These are phyloP conservation scores for Idaea straminata DNA, from an alignment of 2,888 invertebrate genomes.

Conservation along the genomic window DNA sequence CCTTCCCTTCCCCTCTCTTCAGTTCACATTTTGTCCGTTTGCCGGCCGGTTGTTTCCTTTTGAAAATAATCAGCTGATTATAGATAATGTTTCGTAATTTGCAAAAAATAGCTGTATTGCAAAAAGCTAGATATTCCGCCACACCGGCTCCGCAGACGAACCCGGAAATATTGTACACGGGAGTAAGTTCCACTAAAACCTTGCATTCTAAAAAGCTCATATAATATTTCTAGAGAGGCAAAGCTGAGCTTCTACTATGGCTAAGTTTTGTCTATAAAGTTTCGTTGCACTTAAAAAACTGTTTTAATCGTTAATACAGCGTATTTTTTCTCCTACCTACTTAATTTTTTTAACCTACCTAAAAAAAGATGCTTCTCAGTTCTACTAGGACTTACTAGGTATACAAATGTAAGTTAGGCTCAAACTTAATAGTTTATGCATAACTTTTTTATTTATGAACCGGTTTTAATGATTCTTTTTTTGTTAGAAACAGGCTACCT, in stretches of 20 bases:
- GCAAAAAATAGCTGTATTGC: slow-evolving; percentile 50
- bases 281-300: too few relatives aligned
- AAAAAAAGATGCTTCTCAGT: too few relatives aligned
- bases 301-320: too few relatives aligned
- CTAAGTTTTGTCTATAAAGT: neutral
- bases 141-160: slow-evolving; percentile 83
- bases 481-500: too few relatives aligned
- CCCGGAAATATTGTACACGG: slow-evolving; percentile 88
- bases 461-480: too few relatives aligned
- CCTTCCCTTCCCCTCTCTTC: neutral
- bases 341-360: too few relatives aligned
- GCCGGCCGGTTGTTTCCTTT: neutral
- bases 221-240: neutral
- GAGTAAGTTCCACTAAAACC: slow-evolving; percentile 64
- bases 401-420: too few relatives aligned
- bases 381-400: too few relatives aligned
- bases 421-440: too few relatives aligned
- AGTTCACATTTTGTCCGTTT: neutral
- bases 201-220: neutral
- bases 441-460: too few relatives aligned
- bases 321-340: too few relatives aligned
- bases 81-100: slow-evolving; percentile 59
- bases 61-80: neutral
- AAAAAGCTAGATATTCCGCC: slow-evolving; percentile 78
- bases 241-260: neutral